Evolutionary conservation across 2,797 vertebrate species (phyloP), one percentile per base, ranked within the genome.

Genomic region (Petrocephalus sullivani): DNA sequence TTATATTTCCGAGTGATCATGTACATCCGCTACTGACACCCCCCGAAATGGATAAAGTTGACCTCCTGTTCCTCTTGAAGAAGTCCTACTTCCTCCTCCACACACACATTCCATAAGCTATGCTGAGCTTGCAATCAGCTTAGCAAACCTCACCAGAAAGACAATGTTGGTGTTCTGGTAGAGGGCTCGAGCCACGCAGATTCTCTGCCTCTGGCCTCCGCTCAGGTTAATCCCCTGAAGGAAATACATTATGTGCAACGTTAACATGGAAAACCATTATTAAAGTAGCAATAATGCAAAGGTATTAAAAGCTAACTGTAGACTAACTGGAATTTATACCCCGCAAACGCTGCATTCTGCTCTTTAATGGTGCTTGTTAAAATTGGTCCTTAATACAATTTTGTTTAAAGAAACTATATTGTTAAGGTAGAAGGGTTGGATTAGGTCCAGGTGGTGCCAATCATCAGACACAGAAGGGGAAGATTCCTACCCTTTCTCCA

Each of bases 91-190:
- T 46, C 33, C 33, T 78, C 37, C 67, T 41, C 67, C 37, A 41
- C 16, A 46, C 61, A 33, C 28, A 33, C 23, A 78, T 33, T n/a
- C 33, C 9, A 56, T 7, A 14, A 56, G 21, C 82, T 16, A 85
- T 58, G 23, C 21, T 85, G 54, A 58, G 33, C 57, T 21, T 64
- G 37, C 10, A 19, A 21, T 5, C 60, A n/a, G 57, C 60, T n/a
- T 33, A 16, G 10, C 1, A 2, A 21, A 71, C 88, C 96, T 97
- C 95, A 99, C 98, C 97, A 99, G 93, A 93, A 99, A 98, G 92
- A 99, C 98, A 4, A 99, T 97, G 94, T 97, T 99, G 93, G 98
- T 99, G 93, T 99, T 98, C 92, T 99, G 98, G 92, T 99, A 99
- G 57, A 99, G 97, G 0, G 98, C 98, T 91, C 98, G 94, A 88